Base-by-base conservation (phyloP, 2,888 invertebrate species). In the Drosophila sordidapex region DNA sequence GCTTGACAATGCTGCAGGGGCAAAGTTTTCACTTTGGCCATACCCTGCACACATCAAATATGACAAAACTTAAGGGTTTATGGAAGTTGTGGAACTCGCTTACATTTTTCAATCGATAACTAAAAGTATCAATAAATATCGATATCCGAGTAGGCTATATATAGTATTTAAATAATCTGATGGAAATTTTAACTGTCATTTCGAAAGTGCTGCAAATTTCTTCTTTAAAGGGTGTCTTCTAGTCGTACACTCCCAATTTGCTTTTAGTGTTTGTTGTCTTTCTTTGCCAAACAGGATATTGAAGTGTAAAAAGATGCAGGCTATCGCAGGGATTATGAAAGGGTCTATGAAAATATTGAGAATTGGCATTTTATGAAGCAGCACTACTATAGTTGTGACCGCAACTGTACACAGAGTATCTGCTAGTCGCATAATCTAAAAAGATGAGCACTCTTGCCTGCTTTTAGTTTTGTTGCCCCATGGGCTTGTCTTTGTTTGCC, bases 401-500 rank as follows among this genome's bases (percentile, higher is more conserved):
- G 43, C 21, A 11, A 21, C 2, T 21, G 43, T 4, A 4, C 7
- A 46, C 21, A 38, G 56, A 8, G 56, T 38, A 56, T 27, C 13
- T 56, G 2, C 2, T 2, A 27, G 27, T 56, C 38, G 25, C 4
- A n/a, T 4, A 7, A 18, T 11, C 27, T n/a, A 4, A n/a, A 2
- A 13, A 1, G 4, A 0, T 2, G 11, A 11, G 11, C 52, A 13
- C 11, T 27, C 8, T 38, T 25, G 46, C 15, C 46, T 25, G 46
- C 33, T 31, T 33, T 33, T 29, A 18, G 35, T 36, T 31, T 25
- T 21, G 21, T 21, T 29, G 35, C 46, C 35, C 46, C 25, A 31
- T 31, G 48, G 25, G 13, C 13, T 13, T 58, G 64, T 40, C 65
- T 64, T 73, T 49, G 58, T 38, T 36, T 57, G 63, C 31, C 46